Percentiles rank a stretch among this genome's conserved stretches.
Evolutionary conservation across 2,113 vertebrate genomes (phyloP).

Genomic region (Mirounga angustirostris): DNA sequence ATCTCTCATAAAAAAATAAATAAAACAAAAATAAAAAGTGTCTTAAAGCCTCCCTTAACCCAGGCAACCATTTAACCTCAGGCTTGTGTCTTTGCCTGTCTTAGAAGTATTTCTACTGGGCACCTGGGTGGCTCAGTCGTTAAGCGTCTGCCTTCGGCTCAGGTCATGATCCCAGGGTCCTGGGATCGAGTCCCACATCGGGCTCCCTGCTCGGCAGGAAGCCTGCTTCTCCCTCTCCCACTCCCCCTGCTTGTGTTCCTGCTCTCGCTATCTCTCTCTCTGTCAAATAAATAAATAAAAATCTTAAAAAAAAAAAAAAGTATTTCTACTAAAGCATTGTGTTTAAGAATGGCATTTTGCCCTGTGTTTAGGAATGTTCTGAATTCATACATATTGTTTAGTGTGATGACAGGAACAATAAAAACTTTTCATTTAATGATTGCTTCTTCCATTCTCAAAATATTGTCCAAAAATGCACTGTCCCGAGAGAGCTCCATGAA

Average conservation of each 20-base stretch:
- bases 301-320: not conserved
- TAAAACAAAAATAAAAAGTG: not conserved
- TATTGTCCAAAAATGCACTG: slow-evolving; percentile 7
- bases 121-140: too few relatives aligned
- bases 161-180: too few relatives aligned
- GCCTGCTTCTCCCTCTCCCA: too few relatives aligned
- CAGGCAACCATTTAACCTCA: not conserved
- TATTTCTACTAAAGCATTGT: slow-evolving; percentile 36
- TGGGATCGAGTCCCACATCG: too few relatives aligned
- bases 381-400: slow-evolving; percentile 26
- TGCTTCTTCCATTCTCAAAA: slow-evolving; percentile 21
- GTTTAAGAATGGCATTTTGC: not conserved
- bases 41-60: slow-evolving; percentile 34
- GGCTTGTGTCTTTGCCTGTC: not conserved
- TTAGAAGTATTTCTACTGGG: slow-evolving; percentile 19
- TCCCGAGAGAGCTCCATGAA: not conserved
- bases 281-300: too few relatives aligned
- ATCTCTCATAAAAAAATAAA: too few relatives aligned
- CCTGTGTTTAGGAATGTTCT: slow-evolving; percentile 40
- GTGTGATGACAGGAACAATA: not conserved
- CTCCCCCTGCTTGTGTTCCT: too few relatives aligned
- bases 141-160: too few relatives aligned
- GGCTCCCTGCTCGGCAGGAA: too few relatives aligned
- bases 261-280: too few relatives aligned
- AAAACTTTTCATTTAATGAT: not conserved